These are phyloP conservation scores for Caenorhabditis sinica DNA, from an alignment of 2,888 invertebrate species.

Conservation along the genomic window DNA sequence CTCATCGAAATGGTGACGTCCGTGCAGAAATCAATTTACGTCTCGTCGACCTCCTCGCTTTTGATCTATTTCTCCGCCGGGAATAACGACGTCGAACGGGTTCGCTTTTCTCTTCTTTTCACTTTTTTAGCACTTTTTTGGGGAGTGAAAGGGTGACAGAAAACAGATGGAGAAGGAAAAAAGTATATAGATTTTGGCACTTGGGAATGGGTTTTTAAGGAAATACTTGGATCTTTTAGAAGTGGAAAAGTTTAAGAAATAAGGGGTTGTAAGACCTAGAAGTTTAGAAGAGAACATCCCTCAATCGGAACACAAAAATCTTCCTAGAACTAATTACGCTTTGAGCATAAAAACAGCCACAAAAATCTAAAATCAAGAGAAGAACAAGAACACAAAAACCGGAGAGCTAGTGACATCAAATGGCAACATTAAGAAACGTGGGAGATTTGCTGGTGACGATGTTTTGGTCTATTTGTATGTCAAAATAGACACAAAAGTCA, in stretches of 20 bases:
- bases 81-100: conserved; percentile 64
- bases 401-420: neutral
- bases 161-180: conserved; percentile 14
- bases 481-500: neutral
- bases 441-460: neutral
- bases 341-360: neutral
- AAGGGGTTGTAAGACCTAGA: neutral
- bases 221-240: too few relatives aligned
- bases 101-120: conserved; percentile 30
- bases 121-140: conserved; percentile 14
- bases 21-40: conserved; percentile 66
- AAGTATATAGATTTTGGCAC: neutral
- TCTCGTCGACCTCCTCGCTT: conserved; percentile 65
- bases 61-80: conserved; percentile 72
- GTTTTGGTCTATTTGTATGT: neutral
- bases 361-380: neutral
- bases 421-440: neutral
- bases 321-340: too few relatives aligned
- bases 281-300: neutral
- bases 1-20: conserved; percentile 67
- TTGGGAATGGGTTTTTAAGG: too few relatives aligned
- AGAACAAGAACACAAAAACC: too few relatives aligned
- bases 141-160: neutral
- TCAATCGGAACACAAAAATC: neutral
- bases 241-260: too few relatives aligned